Percentiles rank a stretch among this genome's conserved stretches.
phyloP scores from a whole-genome alignment of 1,140 invertebrate genomes.

The Schlechtendalia chinensis region DNA sequence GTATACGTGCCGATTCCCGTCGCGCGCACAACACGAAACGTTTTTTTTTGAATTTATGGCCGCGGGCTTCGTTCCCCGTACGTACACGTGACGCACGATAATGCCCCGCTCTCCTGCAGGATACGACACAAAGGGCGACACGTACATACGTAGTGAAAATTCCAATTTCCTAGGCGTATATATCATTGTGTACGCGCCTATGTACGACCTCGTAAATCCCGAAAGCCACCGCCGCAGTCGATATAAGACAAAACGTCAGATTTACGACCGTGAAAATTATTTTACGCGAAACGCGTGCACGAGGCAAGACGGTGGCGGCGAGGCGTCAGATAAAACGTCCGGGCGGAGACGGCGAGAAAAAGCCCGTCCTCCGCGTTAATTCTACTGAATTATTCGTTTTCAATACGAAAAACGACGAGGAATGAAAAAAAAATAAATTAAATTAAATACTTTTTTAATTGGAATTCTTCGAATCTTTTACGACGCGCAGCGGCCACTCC shows the following conservation, averaged over 20 bases:
- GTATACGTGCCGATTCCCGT: too few relatives aligned
- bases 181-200: too few relatives aligned
- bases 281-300: neutral
- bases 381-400: too few relatives aligned
- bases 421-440: neutral
- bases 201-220: neutral
- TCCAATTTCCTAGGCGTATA: neutral
- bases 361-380: too few relatives aligned
- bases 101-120: neutral
- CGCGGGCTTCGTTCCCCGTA: neutral
- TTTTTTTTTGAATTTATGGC: too few relatives aligned
- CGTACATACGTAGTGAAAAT: neutral
- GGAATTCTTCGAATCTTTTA: neutral
- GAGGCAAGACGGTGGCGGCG: too few relatives aligned
- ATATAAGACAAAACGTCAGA: neutral
- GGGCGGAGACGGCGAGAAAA: too few relatives aligned
- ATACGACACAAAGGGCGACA: neutral
- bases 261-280: neutral
- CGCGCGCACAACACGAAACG: too few relatives aligned
- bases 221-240: neutral
- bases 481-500: neutral
- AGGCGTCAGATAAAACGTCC: too few relatives aligned
- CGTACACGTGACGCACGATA: neutral
- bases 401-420: neutral
- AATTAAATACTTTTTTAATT: too few relatives aligned